Evolutionary conservation across 2,888 invertebrate species (phyloP).

Genomic region (Yponomeuta sedellus): DNA sequence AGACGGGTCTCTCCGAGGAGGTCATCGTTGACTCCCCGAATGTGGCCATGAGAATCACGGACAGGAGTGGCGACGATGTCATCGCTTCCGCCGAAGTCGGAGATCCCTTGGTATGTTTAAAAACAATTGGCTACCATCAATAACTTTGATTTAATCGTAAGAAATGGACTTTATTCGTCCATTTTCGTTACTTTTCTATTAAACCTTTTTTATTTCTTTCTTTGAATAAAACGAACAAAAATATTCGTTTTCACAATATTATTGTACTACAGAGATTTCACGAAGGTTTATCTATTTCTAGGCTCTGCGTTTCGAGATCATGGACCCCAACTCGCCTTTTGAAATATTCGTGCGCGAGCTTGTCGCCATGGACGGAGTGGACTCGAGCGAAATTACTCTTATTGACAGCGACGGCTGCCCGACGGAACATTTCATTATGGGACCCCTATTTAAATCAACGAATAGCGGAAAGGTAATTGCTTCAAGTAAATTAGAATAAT

Average conservation of each 20-base stretch:
- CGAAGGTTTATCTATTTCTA: conserved; percentile 43
- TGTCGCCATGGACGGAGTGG: conserved; percentile 95
- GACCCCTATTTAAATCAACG: conserved; percentile 89
- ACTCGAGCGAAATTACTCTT: conserved; percentile 93
- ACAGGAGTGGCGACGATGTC: conserved; percentile 88
- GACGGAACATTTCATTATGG: conserved; percentile 96
- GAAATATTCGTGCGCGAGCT: conserved; percentile 96
- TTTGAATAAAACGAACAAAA: too few species aligned
- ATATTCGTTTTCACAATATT: too few species aligned
- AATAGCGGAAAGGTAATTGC: conserved; percentile 84
- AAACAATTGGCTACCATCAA: neutral
- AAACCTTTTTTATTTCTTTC: neutral
- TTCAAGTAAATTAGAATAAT: conserved; percentile 20
- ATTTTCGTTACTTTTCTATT: neutral
- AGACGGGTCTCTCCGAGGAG: conserved; percentile 90
- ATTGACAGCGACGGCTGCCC: conserved; percentile 95
- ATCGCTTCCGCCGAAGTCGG: conserved; percentile 94
- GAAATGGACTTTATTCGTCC: neutral
- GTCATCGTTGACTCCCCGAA: conserved; percentile 96
- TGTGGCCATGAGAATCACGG: conserved; percentile 95
- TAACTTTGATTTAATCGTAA: neutral
- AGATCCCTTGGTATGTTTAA: conserved; percentile 81
- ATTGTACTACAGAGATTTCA: neutral
- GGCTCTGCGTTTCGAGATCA: conserved; percentile 93
- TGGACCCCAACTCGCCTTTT: conserved; percentile 94